Base-by-base conservation (phyloP, 2,888 invertebrate species). In the Mellilla xanthometata region DNA sequence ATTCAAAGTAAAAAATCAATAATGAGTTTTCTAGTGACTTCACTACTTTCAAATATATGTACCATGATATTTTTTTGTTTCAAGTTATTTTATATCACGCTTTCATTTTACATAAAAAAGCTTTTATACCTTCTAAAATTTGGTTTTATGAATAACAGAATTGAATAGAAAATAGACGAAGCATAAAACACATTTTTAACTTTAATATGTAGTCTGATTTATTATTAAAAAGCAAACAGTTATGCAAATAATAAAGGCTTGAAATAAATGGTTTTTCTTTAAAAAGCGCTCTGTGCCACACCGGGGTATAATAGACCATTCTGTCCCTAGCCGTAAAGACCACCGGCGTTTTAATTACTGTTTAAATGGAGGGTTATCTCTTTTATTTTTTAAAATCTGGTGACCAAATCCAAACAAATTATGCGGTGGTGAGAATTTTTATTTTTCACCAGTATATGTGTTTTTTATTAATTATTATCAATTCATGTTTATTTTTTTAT, bases 331-430 rank as follows among this genome's bases (percentile, higher is more conserved):
- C 56, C 58, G 54, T 70, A 69, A 72, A 69, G 59, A 63, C 65
- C 56, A 56, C 65, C 66, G 61, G 54, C 54, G 58, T 63, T 72
- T 73, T 76, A 76, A 78, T 76, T 76, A 69, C 69, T 48, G 41
- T 49, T 60, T 61, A 67, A 74, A 74, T 60, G 65, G 62, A 58
- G 56, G 62, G 55, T 41, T 45, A 56, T 53, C 58, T 46, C 12
- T 24, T 59, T 59, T 56, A 24, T 19, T 19, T 19, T 19, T 3
- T 3, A 19, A 19, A 19, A 19, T 1, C 15, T 52, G 52, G 34
- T 41, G 40, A 40, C 29, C 36, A 10, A 12, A 15, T 31, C 34
- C 6, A 31, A 23, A 31, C 34, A 45, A 39, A 41, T 40, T 43
- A 34, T 30, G 32, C 31, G 34, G 39, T 30, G 30, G 36, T 27